Percentiles rank a stretch among this genome's conserved stretches.
These are phyloP conservation scores for Hippoglossus stenolepis DNA, from an alignment of 2,113 vertebrate species.

Conservation along the genomic window DNA sequence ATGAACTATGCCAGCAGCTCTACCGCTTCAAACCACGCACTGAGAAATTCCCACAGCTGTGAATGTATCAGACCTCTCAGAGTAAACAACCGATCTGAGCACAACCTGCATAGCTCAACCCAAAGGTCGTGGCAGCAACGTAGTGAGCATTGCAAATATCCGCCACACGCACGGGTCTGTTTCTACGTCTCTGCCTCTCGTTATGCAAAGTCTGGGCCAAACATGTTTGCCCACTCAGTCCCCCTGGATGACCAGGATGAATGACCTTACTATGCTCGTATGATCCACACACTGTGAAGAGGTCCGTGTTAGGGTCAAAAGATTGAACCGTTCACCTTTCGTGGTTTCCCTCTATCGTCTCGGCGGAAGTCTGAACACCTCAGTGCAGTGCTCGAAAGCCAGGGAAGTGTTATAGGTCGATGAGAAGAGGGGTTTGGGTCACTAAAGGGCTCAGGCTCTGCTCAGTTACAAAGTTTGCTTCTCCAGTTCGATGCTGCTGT, in stretches of 20 bases:
- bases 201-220: conserved; percentile 67
- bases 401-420: not conserved
- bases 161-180: conserved; percentile 38
- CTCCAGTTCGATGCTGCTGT: conserved; percentile 39
- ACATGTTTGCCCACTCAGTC: conserved; percentile 33
- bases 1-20: conserved; percentile 61
- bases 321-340: conserved; percentile 5
- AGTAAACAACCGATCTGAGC: conserved; percentile 52
- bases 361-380: not conserved
- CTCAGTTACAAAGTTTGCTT: not conserved
- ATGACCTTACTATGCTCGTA: conserved; percentile 72
- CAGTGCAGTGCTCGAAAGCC: not conserved
- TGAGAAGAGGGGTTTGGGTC: conserved; percentile 58
- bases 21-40: conserved; percentile 38
- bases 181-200: conserved; percentile 36
- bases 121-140: conserved; percentile 41
- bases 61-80: conserved; percentile 65
- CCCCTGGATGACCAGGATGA: conserved; percentile 52
- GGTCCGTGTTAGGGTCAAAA: conserved; percentile 28
- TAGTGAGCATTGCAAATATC: conserved; percentile 42
- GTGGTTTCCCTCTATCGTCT: conserved; percentile 20
- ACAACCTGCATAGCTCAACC: conserved; percentile 49
- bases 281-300: conserved; percentile 79
- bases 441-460: conserved; percentile 38
- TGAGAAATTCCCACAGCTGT: conserved; percentile 46